A percentile compares a stretch with the other conserved stretches of the same genome.
Evolutionary conservation across 2,797 vertebrate species (phyloP).

Genomic region (Emys orbicularis): DNA sequence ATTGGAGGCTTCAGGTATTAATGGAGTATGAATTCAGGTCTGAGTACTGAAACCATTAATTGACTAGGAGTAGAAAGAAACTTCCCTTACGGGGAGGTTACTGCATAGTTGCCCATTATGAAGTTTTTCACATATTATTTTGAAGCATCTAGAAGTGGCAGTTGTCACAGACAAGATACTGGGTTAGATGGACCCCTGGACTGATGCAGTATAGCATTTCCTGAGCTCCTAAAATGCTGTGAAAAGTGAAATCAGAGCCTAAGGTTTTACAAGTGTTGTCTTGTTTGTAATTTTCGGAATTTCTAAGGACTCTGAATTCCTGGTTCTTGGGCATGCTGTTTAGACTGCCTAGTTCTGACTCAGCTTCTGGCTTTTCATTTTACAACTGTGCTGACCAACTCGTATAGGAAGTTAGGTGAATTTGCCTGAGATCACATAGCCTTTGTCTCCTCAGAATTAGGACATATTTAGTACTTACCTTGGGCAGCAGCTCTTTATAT

Average conservation of each 20-base stretch:
- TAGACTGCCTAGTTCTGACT: background rate
- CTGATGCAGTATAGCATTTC: fast-evolving
- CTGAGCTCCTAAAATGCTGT: fast-evolving
- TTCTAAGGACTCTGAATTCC: background rate
- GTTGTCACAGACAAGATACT: background rate
- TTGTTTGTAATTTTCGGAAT: background rate
- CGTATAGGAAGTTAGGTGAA: background rate
- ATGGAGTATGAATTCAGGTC: background rate
- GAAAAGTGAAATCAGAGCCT: background rate
- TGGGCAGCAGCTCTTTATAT: no score
- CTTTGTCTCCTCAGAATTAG: background rate
- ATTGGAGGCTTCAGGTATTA: background rate
- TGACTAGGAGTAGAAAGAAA: no score
- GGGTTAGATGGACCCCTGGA: fast-evolving
- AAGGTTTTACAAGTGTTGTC: background rate
- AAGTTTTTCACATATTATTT: background rate
- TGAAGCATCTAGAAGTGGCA: background rate
- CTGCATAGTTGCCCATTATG: fast-evolving
- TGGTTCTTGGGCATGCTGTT: no score
- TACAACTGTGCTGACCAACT: background rate
- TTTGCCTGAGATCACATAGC: background rate
- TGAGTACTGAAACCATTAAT: no score
- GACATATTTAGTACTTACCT: background rate
- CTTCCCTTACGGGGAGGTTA: background rate
- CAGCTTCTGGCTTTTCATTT: background rate